Evolutionary conservation across 2,888 invertebrate genomes (phyloP).

Genomic region (Anagyrus pseudococci): DNA sequence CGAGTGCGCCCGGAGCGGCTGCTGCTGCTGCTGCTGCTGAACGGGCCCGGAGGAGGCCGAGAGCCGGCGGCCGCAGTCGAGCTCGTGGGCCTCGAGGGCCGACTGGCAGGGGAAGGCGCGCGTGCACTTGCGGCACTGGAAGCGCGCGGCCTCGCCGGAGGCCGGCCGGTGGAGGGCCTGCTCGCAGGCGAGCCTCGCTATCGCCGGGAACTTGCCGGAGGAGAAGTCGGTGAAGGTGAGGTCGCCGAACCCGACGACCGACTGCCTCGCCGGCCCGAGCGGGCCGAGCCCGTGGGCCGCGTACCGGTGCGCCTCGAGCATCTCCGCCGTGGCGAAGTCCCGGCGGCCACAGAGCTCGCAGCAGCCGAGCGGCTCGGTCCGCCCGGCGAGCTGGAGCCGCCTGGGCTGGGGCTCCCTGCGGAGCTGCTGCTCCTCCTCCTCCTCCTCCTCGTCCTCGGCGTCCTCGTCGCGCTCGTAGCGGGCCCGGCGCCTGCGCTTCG

Average conservation of each 20-base stretch:
- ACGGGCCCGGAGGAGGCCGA: not conserved
- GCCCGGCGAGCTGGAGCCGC: not conserved
- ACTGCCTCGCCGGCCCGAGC: slow-evolving; percentile 56
- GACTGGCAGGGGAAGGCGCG: slow-evolving; percentile 76
- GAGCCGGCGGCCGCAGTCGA: slow-evolving; percentile 57
- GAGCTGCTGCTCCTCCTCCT: slow-evolving; percentile 30
- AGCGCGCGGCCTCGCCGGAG: slow-evolving; percentile 67
- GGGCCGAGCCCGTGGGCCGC: slow-evolving; percentile 65
- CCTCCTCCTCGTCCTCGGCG: slow-evolving; percentile 5
- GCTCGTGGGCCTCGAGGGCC: slow-evolving; percentile 73
- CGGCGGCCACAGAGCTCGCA: slow-evolving; percentile 72
- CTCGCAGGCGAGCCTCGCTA: slow-evolving; percentile 78
- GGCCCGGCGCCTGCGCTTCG: slow-evolving; percentile 47
- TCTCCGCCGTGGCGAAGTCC: slow-evolving; percentile 68
- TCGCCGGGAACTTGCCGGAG: slow-evolving; percentile 78
- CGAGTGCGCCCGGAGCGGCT: slow-evolving; percentile 62
- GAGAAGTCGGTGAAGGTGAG: slow-evolving; percentile 82
- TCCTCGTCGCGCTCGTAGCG: slow-evolving; percentile 44
- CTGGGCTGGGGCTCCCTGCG: too few relatives aligned
- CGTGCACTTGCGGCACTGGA: slow-evolving; percentile 74
- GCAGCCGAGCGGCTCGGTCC: slow-evolving; percentile 19
- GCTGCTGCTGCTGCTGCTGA: slow-evolving; percentile 2
- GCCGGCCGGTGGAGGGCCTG: slow-evolving; percentile 69
- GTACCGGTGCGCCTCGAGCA: slow-evolving; percentile 71
- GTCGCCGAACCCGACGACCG: slow-evolving; percentile 74